phyloP scores from a whole-genome alignment of 2,888 invertebrate genomes.

The Tenthredo mesomela region DNA sequence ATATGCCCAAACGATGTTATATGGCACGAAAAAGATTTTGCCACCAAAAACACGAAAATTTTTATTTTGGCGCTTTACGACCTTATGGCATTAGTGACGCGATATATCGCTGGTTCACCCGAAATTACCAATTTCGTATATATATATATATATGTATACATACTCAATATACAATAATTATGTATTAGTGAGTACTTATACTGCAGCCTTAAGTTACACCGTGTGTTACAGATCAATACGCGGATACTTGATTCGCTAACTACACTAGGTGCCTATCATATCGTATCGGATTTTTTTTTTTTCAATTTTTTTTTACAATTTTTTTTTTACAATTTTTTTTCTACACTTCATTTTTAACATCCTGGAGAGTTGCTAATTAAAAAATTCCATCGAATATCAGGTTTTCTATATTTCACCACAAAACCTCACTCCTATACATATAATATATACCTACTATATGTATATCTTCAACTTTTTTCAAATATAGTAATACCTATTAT shows the following conservation, averaged over 20 bases:
- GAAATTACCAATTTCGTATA: background rate
- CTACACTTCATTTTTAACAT: background rate
- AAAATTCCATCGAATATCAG: conserved; percentile 73
- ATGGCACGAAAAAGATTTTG: no score
- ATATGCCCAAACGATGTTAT: no score
- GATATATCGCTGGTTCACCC: background rate
- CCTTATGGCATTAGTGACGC: no score
- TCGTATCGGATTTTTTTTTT: conserved; percentile 61
- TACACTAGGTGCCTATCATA: conserved; percentile 44
- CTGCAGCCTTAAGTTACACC: conserved; percentile 12
- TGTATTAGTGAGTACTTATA: background rate
- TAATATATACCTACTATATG: no score
- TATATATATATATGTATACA: background rate
- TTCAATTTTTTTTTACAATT: background rate
- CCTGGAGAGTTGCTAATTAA: conserved; percentile 66
- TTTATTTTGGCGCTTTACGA: no score
- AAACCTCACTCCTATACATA: no score
- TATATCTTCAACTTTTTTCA: no score
- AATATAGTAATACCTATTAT: no score
- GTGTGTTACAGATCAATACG: conserved; percentile 39
- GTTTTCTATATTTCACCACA: conserved; percentile 61
- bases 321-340: background rate
- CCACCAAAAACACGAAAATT: no score
- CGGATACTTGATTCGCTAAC: conserved; percentile 16
- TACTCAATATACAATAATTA: background rate